Conservation (phyloP, 2,797 vertebrate species). For the Macroramphosus scolopax region DNA sequence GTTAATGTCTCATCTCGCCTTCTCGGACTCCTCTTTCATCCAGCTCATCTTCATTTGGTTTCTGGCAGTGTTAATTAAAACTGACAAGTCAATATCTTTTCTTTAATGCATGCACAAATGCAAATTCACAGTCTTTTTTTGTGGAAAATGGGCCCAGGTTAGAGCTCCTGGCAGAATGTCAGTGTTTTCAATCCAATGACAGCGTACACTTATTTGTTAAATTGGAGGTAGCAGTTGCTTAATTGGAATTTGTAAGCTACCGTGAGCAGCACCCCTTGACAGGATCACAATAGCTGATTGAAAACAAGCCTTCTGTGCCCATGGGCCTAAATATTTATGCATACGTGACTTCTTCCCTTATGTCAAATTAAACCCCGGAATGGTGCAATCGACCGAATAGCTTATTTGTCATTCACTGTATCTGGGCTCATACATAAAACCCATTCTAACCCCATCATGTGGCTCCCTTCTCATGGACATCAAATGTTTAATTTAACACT, state of each 20-base stretch:
- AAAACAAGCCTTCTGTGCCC: slow-evolving; percentile 23
- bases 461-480: background rate
- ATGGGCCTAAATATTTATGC: slow-evolving; percentile 34
- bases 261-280: slow-evolving; percentile 6
- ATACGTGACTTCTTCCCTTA: slow-evolving; percentile 20
- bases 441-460: background rate
- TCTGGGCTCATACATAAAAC: slow-evolving; percentile 4
- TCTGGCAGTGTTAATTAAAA: slow-evolving; percentile 47
- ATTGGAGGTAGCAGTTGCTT: slow-evolving; percentile 38
- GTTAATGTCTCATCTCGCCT: slow-evolving; percentile 35
- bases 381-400: slow-evolving; percentile 4
- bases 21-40: slow-evolving; percentile 35
- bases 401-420: slow-evolving; percentile 7
- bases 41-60: slow-evolving; percentile 36
- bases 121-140: slow-evolving; percentile 45
- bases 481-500: slow-evolving; percentile 6
- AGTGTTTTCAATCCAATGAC: slow-evolving; percentile 32
- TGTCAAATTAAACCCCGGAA: slow-evolving; percentile 11
- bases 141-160: slow-evolving; percentile 38
- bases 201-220: slow-evolving; percentile 25
- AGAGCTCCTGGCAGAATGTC: slow-evolving; percentile 38
- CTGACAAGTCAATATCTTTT: slow-evolving; percentile 50
- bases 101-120: slow-evolving; percentile 55
- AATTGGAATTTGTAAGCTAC: slow-evolving; percentile 41
- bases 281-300: slow-evolving; percentile 33